A percentile compares a stretch with the other conserved stretches of the same genome.
These are phyloP conservation scores for Alectoris magna DNA, from an alignment of 2,797 vertebrate genomes.

Conservation along the genomic window DNA sequence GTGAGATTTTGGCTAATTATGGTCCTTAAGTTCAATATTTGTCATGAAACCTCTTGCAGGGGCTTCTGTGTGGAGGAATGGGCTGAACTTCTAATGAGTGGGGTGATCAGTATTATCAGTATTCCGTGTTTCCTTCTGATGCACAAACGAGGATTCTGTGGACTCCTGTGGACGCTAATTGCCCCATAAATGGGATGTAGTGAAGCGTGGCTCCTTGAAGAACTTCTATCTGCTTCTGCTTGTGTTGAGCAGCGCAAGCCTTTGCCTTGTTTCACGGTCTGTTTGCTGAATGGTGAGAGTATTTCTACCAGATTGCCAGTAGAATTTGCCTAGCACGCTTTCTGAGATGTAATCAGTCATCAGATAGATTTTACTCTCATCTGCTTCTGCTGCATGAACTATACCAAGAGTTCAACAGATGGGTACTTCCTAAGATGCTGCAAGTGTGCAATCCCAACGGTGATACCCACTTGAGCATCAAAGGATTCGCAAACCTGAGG, in stretches of 20 bases:
- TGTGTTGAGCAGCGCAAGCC: neutral
- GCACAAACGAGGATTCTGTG: rapidly evolving
- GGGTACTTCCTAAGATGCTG: neutral
- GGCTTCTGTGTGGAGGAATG: neutral
- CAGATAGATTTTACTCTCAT: rapidly evolving
- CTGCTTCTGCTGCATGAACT: neutral
- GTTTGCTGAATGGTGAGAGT: neutral
- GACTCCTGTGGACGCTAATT: neutral
- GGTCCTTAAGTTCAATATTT: neutral
- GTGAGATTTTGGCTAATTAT: neutral
- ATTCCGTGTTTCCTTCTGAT: neutral
- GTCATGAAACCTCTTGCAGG: neutral
- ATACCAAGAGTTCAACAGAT: neutral
- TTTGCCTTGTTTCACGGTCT: neutral
- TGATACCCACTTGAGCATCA: conserved; percentile 2
- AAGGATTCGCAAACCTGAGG: conserved; percentile 15
- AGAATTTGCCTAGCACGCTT: neutral
- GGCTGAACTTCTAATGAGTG: neutral
- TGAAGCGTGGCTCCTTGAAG: neutral
- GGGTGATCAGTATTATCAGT: neutral
- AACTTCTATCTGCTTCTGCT: neutral
- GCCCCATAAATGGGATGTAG: neutral
- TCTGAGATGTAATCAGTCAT: neutral
- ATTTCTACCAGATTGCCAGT: neutral
- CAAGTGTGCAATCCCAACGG: neutral